Base-by-base conservation (phyloP, 2,113 vertebrate species). In the Scatophagus argus region DNA sequence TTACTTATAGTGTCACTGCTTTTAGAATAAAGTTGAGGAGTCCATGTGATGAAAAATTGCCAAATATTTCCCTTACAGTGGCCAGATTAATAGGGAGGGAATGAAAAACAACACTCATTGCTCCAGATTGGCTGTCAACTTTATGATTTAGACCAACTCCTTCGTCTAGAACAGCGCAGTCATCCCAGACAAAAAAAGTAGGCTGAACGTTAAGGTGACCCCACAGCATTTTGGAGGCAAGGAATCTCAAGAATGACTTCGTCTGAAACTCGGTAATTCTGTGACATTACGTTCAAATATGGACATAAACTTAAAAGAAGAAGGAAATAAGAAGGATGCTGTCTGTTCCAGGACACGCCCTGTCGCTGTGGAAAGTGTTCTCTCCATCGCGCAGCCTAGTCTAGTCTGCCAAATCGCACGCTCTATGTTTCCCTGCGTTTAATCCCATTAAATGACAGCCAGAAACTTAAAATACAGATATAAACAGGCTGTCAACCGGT, bases 271-370 rank as follows among this genome's bases (percentile, higher is more conserved):
- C 36, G 10, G 13, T 32, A 32, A 32, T 46, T 49, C 32, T 25
- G 6, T 8, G 38, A 38, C 43, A 23, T 47, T 54, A 21, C 43
- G 65, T 54, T 87, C 49, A 69, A 74, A 88, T 77, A 74, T 83
- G 77, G 74, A 67, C 56, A 73, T 61, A 72, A 91, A 91, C 46
- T 90, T 87, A 81, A 68, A 62, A 76, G 64, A 64, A 73, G n/a
- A n/a, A n/a, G n/a, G n/a, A 34, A 82, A 89, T 65, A 51, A 34
- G 62, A 67, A 62, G 79, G 90, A 91, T 88, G 89, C 89, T 90
- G 88, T 75, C 29, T 89, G 82, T 43, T 88, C 71, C 87, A 89
- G 89, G 91, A 93, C 91, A 93, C 92, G 92, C 92, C 91, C 92
- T 92, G 91, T 69, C 78, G 74, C 81, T 83, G n/a, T n/a, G 85